Evolutionary conservation across 2,113 vertebrate genomes (phyloP), one percentile per base, ranked within the genome.

Genomic region (Porphyrio hochstetteri): DNA sequence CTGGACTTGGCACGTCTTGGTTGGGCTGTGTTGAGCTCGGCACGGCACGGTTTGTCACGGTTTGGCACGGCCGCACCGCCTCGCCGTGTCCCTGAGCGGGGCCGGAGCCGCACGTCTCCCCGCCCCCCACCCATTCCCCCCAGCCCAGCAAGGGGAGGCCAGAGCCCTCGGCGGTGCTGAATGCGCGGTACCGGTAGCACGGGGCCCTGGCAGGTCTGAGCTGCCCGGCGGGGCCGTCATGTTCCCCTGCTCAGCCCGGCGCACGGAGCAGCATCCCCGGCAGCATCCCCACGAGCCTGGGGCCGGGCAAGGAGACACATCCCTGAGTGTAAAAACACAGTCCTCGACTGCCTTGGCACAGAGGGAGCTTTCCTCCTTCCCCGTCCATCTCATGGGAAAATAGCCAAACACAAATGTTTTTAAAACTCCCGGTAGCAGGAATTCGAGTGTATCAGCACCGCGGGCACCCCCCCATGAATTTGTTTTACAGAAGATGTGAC

Each of bases 311-410:
- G 36, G 40, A 20, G 36, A 35, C n/a, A 4, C 29, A 10, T n/a
- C 17, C 13, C 28, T 1, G 4, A 29, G 19, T 1, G 46, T 44
- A 8, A 33, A 68, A 35, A 3, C 44, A 35, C 1, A 0, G 11
- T 6, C 50, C 42, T 8, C 2, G 15, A 16, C 24, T 20, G 57
- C 29, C 50, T 29, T 0, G 33, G 78, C 59, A 7, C 21, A 4
- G 11, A 9, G 52, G 10, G 59, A 16, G 8, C 1, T 8, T 52
- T 24, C 44, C 27, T 10, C n/a, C 64, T 48, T 10, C 5, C 23
- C 23, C 9, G 15, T 10, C 20, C 53, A 2, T 10, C 33, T 65
- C 57, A 4, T 11, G 68, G 46, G 55, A 55, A 20, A 64, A 13
- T 13, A 28, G 18, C 1, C 14, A 5, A 78, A 36, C 25, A 3